Conservation (phyloP, 2,797 vertebrate species). For the Poecilia velifera region DNA sequence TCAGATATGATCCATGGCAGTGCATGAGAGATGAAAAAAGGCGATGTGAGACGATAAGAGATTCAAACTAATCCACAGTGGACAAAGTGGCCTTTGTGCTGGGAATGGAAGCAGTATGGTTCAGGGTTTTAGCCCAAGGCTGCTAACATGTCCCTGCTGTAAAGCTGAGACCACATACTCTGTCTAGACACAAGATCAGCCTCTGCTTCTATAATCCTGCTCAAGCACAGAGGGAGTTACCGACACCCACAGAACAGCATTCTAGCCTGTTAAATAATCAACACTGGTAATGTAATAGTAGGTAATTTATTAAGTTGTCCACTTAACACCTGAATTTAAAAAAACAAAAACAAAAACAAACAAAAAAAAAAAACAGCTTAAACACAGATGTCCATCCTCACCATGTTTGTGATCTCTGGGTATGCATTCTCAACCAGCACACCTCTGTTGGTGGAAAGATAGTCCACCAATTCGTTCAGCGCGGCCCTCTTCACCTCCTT, state of each 20-base stretch:
- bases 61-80: conserved; percentile 2
- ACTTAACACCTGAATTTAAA: not conserved
- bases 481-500: conserved; percentile 99
- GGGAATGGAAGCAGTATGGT: not conserved
- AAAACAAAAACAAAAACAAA: no score
- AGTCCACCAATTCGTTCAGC: conserved; percentile 96
- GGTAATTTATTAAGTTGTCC: not conserved
- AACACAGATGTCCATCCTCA: conserved; percentile 69
- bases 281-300: not conserved
- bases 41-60: not conserved
- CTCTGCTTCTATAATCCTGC: conserved; percentile 42
- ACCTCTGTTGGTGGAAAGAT: conserved; percentile 95
- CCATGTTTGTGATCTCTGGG: conserved; percentile 96
- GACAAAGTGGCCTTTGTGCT: conserved; percentile 9
- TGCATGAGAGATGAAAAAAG: conserved; percentile 6
- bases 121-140: conserved; percentile 8
- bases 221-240: conserved; percentile 34
- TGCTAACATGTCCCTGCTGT: conserved; percentile 8
- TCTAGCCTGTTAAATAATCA: not conserved
- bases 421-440: conserved; percentile 94
- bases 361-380: not conserved
- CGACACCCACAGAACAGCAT: conserved; percentile 11
- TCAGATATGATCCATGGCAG: not conserved
- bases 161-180: conserved; percentile 32
- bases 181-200: conserved; percentile 45